These are phyloP conservation scores for Scrobipalpa atriplicella DNA, from an alignment of 2,888 invertebrate genomes.

Conservation along the genomic window DNA sequence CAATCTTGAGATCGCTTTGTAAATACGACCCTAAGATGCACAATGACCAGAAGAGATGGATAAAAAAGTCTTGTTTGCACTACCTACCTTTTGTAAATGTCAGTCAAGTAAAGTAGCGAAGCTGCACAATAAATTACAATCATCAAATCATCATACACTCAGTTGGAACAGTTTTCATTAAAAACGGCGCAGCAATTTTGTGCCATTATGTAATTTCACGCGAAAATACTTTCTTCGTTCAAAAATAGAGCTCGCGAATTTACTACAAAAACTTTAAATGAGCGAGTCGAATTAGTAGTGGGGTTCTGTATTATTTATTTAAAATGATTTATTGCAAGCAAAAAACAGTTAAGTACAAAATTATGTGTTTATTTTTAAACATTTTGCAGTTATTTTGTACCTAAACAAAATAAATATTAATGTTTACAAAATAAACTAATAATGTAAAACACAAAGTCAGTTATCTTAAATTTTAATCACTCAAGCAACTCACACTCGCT, in stretches of 20 bases:
- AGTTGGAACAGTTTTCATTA: constrained; percentile 9
- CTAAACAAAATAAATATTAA: no score
- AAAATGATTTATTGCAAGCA: neutral
- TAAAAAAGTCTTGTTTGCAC: neutral
- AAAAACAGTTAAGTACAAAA: no score
- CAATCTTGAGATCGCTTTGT: no score
- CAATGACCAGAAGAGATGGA: no score
- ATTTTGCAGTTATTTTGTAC: no score
- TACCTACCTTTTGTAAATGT: neutral
- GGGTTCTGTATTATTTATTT: neutral
- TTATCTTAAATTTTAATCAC: no score
- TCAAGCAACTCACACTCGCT: no score
- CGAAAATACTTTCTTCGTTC: constrained; percentile 25
- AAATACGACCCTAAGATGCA: no score
- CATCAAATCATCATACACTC: constrained; percentile 16
- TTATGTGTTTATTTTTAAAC: no score
- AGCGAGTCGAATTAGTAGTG: neutral
- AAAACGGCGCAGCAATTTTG: constrained; percentile 15
- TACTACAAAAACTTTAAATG: neutral
- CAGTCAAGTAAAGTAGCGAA: neutral
- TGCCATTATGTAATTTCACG: constrained; percentile 30
- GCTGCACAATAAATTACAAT: neutral
- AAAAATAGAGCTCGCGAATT: constrained; percentile 23
- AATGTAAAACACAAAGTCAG: no score
- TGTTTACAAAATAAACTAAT: no score